Base-by-base conservation (phyloP, 2,888 invertebrate genomes). In the Drosophila affinis region DNA sequence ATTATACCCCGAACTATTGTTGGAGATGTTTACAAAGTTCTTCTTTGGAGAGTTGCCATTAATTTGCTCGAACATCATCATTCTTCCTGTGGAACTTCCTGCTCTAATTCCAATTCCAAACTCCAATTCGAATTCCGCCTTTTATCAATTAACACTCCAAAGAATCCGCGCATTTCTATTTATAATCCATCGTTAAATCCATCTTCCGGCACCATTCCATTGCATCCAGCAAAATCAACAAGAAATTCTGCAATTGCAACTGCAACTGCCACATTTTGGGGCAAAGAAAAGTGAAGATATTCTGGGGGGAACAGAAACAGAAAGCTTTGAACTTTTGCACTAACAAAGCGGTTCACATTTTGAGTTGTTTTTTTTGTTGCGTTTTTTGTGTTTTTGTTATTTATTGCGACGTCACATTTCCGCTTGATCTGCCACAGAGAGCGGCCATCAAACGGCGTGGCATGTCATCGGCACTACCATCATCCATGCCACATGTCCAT, bases 361-460 rank as follows among this genome's bases (percentile, higher is more conserved):
- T 39, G 14, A 5, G 14, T 14, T 86, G 6, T 39, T 14, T 14
- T 6, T 12, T 14, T 39, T 84, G 86, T 87, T 18, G 18, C 18
- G 2, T 18, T 18, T 18, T 18, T 18, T 18, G 78, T 83, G 14
- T 12, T 39, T 39, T 84, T 88, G 87, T 77, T 83, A 86, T 88
- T 84, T 88, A 83, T 83, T 83, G 84, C 81, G 87, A 84, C 84
- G 82, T 88, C 87, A 80, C 87, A 87, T 89, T 88, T 89, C 90
- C 88, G 88, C 90, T 89, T 83, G 78, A 88, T 88, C 84, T 88
- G 90, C 79, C 90, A 87, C 39, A 39, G 39, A 39, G 39, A 39
- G 44, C 65, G 56, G 88, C 88, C 89, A 81, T 87, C 90, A 89
- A 39, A 39, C 39, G 39, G 39, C 39, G 67, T 76, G 62, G 76